Conservation (phyloP, 2,797 vertebrate genomes). For the Setipinna tenuifilis region DNA sequence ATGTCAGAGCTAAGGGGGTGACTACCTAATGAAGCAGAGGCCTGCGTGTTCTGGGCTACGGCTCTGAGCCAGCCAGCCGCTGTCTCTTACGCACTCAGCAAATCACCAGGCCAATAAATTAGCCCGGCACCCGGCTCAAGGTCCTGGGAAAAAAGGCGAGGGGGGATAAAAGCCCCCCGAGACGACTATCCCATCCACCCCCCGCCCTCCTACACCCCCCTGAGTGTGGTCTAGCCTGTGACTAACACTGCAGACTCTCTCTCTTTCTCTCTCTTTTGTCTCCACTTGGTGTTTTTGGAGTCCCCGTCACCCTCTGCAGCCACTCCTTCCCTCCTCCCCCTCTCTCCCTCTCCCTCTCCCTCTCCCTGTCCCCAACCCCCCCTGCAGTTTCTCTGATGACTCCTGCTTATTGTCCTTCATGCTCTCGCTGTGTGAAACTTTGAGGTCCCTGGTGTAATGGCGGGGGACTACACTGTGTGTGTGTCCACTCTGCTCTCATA, state of each 20-base stretch:
- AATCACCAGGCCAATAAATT: conserved; percentile 56
- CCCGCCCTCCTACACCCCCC: too few relatives aligned
- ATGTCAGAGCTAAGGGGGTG: conserved; percentile 75
- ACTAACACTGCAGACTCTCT: conserved; percentile 34
- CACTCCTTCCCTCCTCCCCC: conserved; percentile 43
- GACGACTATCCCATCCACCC: conserved; percentile 40
- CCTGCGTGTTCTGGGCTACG: conserved; percentile 65
- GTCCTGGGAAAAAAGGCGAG: conserved; percentile 69
- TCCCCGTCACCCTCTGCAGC: conserved; percentile 56
- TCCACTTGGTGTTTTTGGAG: conserved; percentile 53
- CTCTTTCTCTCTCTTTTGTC: conserved; percentile 62
- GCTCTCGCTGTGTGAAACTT: conserved; percentile 45
- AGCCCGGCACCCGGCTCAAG: conserved; percentile 56
- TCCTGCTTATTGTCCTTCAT: conserved; percentile 59
- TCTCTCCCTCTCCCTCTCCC: conserved; percentile 9
- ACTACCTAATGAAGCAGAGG: conserved; percentile 75
- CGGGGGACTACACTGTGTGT: background rate
- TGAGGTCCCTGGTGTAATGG: conserved; percentile 48
- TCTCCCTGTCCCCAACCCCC: conserved; percentile 25
- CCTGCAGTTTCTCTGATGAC: conserved; percentile 52
- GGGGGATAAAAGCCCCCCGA: conserved; percentile 66
- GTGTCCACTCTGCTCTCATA: too few relatives aligned
- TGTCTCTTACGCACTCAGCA: conserved; percentile 52
- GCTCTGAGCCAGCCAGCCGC: conserved; percentile 63
- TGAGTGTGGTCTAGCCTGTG: conserved; percentile 39